A percentile compares a stretch with the other conserved stretches of the same genome.
Conservation (phyloP, 2,113 vertebrate species). For the Puma concolor region DNA sequence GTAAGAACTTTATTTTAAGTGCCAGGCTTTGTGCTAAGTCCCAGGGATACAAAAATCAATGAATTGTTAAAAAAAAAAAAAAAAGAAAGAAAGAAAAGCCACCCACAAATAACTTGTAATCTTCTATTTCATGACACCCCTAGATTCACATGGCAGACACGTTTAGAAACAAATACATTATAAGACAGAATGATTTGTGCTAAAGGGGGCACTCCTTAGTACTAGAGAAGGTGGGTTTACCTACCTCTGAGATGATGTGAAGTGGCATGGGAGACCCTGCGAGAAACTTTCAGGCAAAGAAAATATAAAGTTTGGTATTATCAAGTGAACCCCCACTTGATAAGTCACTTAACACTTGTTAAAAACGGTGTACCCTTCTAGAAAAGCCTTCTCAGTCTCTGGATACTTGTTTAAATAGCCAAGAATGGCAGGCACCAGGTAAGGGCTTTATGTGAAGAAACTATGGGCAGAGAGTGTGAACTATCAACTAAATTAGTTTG, state of each 20-base stretch:
- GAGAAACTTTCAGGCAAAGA: neutral
- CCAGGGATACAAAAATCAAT: neutral
- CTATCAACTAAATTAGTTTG: neutral
- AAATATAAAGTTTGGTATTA: conserved; percentile 17
- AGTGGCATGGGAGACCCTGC: neutral
- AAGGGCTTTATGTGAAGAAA: neutral
- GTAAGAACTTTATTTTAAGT: neutral
- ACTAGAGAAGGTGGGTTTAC: neutral
- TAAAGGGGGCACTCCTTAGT: too few relatives aligned
- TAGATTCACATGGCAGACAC: neutral
- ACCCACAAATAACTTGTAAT: neutral
- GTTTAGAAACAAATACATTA: neutral
- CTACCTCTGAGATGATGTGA: neutral
- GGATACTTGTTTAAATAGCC: neutral
- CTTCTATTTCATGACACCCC: neutral
- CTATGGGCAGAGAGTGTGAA: neutral
- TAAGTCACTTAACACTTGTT: neutral
- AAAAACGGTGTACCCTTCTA: neutral
- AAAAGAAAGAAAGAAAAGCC: neutral
- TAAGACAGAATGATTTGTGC: neutral
- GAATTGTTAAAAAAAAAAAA: neutral
- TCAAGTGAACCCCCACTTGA: neutral
- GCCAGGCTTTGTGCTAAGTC: neutral
- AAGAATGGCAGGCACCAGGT: neutral
- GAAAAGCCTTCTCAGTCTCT: neutral